Evolutionary conservation across 2,888 invertebrate species (phyloP), one percentile per base, ranked within the genome.

Genomic region (Amphipyra tragopoginis): DNA sequence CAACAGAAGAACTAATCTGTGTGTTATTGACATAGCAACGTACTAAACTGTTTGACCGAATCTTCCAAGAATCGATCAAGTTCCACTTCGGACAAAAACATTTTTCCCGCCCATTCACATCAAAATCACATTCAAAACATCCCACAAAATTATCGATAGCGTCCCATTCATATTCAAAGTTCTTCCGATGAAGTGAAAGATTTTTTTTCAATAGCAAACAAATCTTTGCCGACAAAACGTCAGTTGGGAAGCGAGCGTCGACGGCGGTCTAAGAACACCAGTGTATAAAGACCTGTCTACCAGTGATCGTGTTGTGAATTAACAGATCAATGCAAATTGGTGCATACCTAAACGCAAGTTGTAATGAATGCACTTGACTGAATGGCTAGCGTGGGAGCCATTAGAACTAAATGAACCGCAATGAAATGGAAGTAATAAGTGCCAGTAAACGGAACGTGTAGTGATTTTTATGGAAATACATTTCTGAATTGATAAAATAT

Each of bases 291-390:
- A 74, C 45, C 72, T 54, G 26, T 49, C 33, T 38, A 21, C 9
- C 29, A 13, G 26, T 53, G 48, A 13, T 45, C n/a, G 5, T 36
- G 21, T 13, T 8, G n/a, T 5, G 33, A 39, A 34, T 33, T 34
- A 42, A 49, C 0, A 36, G 64, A 38, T 71, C 68, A 56, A 63
- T 60, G 53, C 68, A 58, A 47, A 57, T 49, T 80, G 74, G 83
- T 49, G 21, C 0, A 5, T 40, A n/a, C 58, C 68, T 73, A 64
- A 76, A 75, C 72, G 60, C 77, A 77, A 56, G 45, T 47, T 51
- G 66, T 75, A 77, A 79, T 82, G 78, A 82, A 79, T 85, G 85
- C 85, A 85, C 75, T 81, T 75, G 74, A 74, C 60, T 83, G 83
- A 80, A 85, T 83, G 67, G 80, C 55, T 59, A 60, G 75, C 77